A percentile compares a stretch with the other conserved stretches of the same genome.
These are phyloP conservation scores for Cepaea hortensis DNA, from an alignment of 2,888 invertebrate species.

Conservation along the genomic window DNA sequence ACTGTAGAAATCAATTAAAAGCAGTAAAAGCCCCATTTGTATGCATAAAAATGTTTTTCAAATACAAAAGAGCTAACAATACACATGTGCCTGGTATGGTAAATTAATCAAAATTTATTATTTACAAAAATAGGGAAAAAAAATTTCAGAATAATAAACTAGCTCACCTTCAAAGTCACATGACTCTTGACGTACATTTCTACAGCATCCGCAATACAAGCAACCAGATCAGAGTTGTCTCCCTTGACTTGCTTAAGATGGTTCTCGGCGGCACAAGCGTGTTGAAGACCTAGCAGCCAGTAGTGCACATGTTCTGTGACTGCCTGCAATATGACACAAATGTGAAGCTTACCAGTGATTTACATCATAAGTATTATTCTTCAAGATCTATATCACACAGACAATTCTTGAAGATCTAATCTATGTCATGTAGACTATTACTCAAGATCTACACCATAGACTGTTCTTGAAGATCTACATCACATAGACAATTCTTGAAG, in stretches of 20 bases:
- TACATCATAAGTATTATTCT: not conserved
- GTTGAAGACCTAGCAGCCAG: slow-evolving; percentile 88
- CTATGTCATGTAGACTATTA: too few relatives aligned
- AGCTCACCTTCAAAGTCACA: slow-evolving; percentile 66
- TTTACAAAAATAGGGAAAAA: too few relatives aligned
- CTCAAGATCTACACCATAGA: too few relatives aligned
- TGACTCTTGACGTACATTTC: slow-evolving; percentile 66
- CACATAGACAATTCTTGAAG: too few relatives aligned
- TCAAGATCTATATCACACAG: not conserved
- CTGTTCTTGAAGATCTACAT: too few relatives aligned
- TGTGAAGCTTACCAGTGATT: not conserved
- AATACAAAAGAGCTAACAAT: too few relatives aligned
- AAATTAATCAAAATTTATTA: too few relatives aligned
- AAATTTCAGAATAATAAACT: not conserved
- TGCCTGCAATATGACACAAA: slow-evolving; percentile 78
- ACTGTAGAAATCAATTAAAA: too few relatives aligned
- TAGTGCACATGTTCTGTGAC: slow-evolving; percentile 92
- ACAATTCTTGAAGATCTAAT: not conserved
- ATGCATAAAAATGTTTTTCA: too few relatives aligned
- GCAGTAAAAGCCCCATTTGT: too few relatives aligned
- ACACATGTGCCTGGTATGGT: too few relatives aligned
- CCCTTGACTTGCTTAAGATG: slow-evolving; percentile 61
- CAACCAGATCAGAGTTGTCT: slow-evolving; percentile 54
- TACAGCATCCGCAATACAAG: slow-evolving; percentile 61
- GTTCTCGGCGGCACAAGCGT: slow-evolving; percentile 76